Evolutionary conservation across 2,113 vertebrate species (phyloP).

Genomic region (Hassar affinis): DNA sequence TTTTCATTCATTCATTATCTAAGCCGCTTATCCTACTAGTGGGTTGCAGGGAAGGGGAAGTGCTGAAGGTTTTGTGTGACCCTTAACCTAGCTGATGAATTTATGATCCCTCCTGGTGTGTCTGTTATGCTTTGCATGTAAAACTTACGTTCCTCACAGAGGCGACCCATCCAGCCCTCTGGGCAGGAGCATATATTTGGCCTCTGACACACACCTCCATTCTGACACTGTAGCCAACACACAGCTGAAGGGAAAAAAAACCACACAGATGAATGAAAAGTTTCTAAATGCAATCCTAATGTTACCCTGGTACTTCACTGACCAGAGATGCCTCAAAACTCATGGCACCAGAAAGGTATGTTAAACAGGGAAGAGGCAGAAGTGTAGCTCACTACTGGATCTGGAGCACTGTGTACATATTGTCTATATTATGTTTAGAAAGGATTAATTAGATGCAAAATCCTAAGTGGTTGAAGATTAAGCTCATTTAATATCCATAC

Average conservation of each 20-base stretch:
- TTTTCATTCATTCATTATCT: too few relatives aligned
- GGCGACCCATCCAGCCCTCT: constrained; percentile 94
- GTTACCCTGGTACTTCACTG: neutral
- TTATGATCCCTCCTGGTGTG: neutral
- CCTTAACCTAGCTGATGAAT: neutral
- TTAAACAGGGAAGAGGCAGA: neutral
- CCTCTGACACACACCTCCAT: constrained; percentile 88
- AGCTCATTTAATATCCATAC: neutral
- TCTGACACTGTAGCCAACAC: constrained; percentile 92
- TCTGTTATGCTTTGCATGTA: neutral
- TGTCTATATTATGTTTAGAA: neutral
- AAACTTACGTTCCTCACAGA: constrained; percentile 93
- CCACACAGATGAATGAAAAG: neutral
- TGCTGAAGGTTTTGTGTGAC: neutral
- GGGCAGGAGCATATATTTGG: constrained; percentile 91
- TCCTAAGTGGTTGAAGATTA: neutral
- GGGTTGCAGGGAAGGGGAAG: too few relatives aligned
- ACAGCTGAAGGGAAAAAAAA: constrained; percentile 75
- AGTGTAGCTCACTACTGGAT: neutral
- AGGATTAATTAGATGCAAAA: constrained; percentile 3
- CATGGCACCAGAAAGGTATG: neutral
- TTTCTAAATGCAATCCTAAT: neutral
- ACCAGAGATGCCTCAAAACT: neutral
- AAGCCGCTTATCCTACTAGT: too few relatives aligned
- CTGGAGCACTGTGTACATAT: neutral